Percentiles rank a stretch among this genome's conserved stretches.
Conservation (phyloP, 1,140 invertebrate genomes). For the Patella vulgata region DNA sequence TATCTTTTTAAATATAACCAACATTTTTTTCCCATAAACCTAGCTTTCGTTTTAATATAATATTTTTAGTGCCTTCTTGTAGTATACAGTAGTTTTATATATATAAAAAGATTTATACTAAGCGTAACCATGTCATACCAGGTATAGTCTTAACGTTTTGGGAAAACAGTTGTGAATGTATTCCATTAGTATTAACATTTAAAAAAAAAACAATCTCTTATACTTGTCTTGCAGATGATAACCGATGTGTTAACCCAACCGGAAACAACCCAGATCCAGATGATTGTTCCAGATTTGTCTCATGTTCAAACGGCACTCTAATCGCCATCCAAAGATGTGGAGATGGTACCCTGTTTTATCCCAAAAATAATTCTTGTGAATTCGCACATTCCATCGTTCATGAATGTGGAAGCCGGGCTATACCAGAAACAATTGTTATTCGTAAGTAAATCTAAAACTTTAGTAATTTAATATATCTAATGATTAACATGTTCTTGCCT, state of each 20-base stretch:
- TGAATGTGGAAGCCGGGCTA: conserved; percentile 33
- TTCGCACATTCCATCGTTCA: conserved; percentile 35
- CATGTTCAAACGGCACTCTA: conserved; percentile 42
- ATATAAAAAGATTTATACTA: no score
- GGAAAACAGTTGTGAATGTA: no score
- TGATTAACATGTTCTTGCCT: background rate
- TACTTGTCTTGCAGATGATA: no score
- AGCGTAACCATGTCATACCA: no score
- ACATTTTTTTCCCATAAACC: no score
- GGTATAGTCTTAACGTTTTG: no score
- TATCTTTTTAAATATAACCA: no score
- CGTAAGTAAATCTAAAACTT: conserved; percentile 24
- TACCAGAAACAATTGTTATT: conserved; percentile 38
- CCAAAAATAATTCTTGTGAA: conserved; percentile 39
- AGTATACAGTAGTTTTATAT: no score
- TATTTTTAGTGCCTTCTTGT: no score
- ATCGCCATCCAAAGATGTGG: conserved; percentile 40
- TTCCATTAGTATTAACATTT: no score
- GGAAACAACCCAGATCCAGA: conserved; percentile 45
- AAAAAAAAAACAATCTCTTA: no score
- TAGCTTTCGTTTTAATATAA: no score
- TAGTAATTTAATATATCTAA: background rate
- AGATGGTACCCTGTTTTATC: conserved; percentile 41
- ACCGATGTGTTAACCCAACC: conserved; percentile 37
- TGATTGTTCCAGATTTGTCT: conserved; percentile 43